Evolutionary conservation across 1,140 invertebrate genomes (phyloP).

Genomic region (Drosophila teissieri): DNA sequence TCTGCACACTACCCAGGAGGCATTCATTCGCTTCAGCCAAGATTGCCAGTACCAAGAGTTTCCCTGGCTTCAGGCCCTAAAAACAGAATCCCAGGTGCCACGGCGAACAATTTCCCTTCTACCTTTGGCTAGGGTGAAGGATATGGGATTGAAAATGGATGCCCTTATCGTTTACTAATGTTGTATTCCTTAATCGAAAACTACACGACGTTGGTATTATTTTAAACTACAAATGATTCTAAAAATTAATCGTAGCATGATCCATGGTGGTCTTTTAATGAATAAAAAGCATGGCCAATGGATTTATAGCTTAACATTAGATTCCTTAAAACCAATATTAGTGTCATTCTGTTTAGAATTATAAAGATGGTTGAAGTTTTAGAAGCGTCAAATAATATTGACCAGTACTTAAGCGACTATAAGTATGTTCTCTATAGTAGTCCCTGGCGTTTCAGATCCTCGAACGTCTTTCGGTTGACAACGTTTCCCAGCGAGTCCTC

Average conservation of each 20-base stretch:
- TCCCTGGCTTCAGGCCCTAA: constrained; percentile 63
- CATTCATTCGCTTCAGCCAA: constrained; percentile 61
- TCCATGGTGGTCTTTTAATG: neutral
- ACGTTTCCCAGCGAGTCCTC: constrained; percentile 99
- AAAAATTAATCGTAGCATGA: constrained; percentile 3
- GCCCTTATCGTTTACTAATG: constrained; percentile 42
- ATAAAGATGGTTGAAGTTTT: neutral
- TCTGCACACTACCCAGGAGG: constrained; percentile 70
- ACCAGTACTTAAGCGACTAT: constrained; percentile 1
- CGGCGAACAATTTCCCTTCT: constrained; percentile 31
- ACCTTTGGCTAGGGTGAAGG: constrained; percentile 50
- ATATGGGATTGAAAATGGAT: constrained; percentile 61
- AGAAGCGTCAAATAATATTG: neutral
- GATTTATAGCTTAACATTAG: too few relatives aligned
- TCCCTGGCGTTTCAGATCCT: constrained; percentile 99
- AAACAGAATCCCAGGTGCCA: neutral
- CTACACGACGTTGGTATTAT: constrained; percentile 21
- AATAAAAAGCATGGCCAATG: too few relatives aligned
- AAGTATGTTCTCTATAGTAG: constrained; percentile 89
- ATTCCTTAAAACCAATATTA: neutral
- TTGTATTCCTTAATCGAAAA: constrained; percentile 15
- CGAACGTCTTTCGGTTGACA: constrained; percentile 98
- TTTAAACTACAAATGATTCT: constrained; percentile 7
- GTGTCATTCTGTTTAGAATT: neutral
- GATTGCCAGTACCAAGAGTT: constrained; percentile 76